Evolutionary conservation across 2,888 invertebrate species (phyloP).

Genomic region (Andrena dorsata): DNA sequence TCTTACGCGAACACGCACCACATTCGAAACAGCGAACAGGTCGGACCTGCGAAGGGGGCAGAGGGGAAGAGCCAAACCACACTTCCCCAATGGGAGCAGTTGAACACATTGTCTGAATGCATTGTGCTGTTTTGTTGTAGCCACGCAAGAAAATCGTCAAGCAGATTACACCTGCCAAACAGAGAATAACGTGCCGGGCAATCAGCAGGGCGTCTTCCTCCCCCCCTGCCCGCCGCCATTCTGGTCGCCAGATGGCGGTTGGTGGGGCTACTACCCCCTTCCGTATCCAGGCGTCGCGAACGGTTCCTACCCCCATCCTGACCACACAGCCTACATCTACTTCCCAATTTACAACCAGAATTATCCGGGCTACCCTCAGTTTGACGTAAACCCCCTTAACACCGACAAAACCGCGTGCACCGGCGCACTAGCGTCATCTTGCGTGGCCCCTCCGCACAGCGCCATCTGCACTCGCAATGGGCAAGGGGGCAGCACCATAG

Average conservation of each 20-base stretch:
- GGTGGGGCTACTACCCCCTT: constrained; percentile 77
- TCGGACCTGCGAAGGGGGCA: constrained; percentile 5
- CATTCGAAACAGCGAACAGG: neutral
- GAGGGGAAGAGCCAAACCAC: constrained; percentile 50
- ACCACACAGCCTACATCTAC: constrained; percentile 66
- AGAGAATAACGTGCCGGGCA: constrained; percentile 80
- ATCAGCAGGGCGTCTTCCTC: constrained; percentile 80
- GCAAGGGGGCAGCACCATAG: neutral
- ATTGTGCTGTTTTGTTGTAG: constrained; percentile 84
- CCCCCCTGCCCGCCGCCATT: constrained; percentile 75
- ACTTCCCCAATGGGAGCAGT: constrained; percentile 48
- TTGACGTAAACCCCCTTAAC: constrained; percentile 4
- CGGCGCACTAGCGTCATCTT: constrained; percentile 42
- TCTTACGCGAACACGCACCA: neutral
- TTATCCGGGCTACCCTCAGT: constrained; percentile 22
- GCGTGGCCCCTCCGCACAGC: constrained; percentile 18
- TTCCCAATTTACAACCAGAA: constrained; percentile 71
- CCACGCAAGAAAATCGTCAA: constrained; percentile 83
- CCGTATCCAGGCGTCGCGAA: constrained; percentile 55
- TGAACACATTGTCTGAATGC: constrained; percentile 79
- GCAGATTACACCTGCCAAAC: constrained; percentile 80
- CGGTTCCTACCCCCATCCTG: constrained; percentile 62
- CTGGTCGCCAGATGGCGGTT: constrained; percentile 74
- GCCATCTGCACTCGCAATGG: neutral
- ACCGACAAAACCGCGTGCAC: constrained; percentile 16